Conservation (phyloP, 2,113 vertebrate genomes). For the Xerus inauris region DNA sequence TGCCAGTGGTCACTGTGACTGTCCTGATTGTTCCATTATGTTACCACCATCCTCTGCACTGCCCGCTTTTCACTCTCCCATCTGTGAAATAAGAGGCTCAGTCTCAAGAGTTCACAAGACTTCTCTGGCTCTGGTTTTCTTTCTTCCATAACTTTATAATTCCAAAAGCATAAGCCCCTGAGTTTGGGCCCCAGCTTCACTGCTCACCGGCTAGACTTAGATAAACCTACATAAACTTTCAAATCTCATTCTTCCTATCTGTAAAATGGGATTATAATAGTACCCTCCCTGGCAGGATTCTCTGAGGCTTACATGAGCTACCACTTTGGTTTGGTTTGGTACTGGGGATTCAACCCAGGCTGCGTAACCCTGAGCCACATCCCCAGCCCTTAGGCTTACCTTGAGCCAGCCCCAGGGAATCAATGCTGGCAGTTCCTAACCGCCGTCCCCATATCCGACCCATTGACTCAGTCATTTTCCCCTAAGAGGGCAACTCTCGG, state of each 20-base stretch:
- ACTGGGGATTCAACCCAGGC: too few species aligned
- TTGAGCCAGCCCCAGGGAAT: too few species aligned
- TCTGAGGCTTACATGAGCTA: neutral
- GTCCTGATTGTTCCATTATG: fast-evolving
- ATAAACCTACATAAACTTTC: neutral
- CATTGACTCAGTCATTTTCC: neutral
- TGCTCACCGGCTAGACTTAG: neutral
- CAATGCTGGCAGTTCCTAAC: neutral
- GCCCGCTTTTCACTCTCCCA: fast-evolving
- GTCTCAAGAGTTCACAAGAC: neutral
- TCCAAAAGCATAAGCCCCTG: neutral
- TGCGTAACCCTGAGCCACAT: too few species aligned
- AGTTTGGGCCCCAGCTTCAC: neutral
- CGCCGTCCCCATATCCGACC: neutral
- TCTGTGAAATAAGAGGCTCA: neutral
- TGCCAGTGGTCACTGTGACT: fast-evolving
- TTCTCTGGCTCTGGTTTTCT: neutral
- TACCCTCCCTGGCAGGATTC: neutral
- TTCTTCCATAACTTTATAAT: neutral
- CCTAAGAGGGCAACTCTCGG: neutral
- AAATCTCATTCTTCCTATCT: neutral
- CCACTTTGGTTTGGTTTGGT: too few species aligned
- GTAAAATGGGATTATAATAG: neutral
- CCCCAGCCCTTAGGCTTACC: too few species aligned
- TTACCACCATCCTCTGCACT: neutral